Conservation (phyloP, 1,140 invertebrate genomes). For the Drepana arcuata region DNA sequence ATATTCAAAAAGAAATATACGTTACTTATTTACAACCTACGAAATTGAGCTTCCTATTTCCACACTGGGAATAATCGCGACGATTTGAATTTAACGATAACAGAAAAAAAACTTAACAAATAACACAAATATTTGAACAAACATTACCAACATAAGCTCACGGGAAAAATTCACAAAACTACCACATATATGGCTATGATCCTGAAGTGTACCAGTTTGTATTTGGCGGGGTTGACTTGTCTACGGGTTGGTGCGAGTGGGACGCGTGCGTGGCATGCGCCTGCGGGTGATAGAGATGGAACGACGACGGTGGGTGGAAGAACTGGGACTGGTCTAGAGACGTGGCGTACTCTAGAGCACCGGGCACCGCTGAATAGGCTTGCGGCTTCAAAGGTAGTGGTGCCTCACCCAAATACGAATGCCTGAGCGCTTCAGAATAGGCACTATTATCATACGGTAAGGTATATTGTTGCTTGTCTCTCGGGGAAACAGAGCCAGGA, state of each 20-base stretch:
- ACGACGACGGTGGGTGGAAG: slow-evolving; percentile 85
- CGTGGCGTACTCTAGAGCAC: slow-evolving; percentile 69
- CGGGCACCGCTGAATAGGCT: slow-evolving; percentile 78
- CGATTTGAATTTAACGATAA: slow-evolving; percentile 17
- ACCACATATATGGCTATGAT: slow-evolving; percentile 73
- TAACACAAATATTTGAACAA: slow-evolving; percentile 10
- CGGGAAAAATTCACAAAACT: slow-evolving; percentile 2
- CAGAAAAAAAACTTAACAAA: slow-evolving; percentile 38
- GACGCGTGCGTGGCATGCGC: slow-evolving; percentile 70
- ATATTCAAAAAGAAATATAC: too few species aligned
- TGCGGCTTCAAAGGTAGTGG: slow-evolving; percentile 92
- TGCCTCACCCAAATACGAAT: slow-evolving; percentile 75
- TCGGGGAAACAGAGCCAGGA: slow-evolving; percentile 93
- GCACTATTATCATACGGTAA: slow-evolving; percentile 59
- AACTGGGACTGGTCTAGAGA: slow-evolving; percentile 85
- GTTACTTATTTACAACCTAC: slow-evolving; percentile 15
- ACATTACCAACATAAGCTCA: too few species aligned
- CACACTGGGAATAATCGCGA: too few species aligned
- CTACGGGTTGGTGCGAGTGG: slow-evolving; percentile 50
- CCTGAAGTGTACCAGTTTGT: slow-evolving; percentile 85
- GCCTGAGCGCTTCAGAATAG: slow-evolving; percentile 66
- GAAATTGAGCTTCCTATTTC: slow-evolving; percentile 6
- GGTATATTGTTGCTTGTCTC: slow-evolving; percentile 84
- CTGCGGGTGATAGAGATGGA: slow-evolving; percentile 89
- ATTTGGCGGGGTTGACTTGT: slow-evolving; percentile 74